Base-by-base conservation (phyloP, 2,888 invertebrate species). In the Branchellion lobata region DNA sequence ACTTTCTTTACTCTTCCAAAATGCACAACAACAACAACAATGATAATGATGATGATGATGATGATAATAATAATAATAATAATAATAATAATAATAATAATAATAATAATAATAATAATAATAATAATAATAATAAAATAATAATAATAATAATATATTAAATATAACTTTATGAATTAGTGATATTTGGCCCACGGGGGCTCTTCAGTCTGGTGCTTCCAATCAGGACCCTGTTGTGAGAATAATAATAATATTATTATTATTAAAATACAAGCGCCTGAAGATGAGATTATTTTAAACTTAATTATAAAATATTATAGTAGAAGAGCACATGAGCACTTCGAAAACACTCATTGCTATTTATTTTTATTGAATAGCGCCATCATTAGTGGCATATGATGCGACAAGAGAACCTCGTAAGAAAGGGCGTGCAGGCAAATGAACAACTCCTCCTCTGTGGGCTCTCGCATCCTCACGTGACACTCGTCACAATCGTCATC, bases 401-500 rank as follows among this genome's bases (percentile, higher is more conserved):
- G n/a, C n/a, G n/a, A n/a, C n/a, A n/a, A n/a, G n/a, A n/a, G n/a
- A n/a, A 86, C 86, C 83, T 85, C 83, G 80, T 88, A 88, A 31
- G 82, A 83, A 78, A 87, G 84, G 40, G 96, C 96, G 88, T 97
- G 97, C 69, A 97, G 91, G 88, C 94, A 97, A 94, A 97, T 95
- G 84, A 96, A 92, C 81, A 97, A 91, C 88, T 96, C 95, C 83
- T 93, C 91, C 0, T 94, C 94, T 82, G 93, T 91, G 0, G 97
- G 96, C 88, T 97, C 96, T 83, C 93, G 90, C 89, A 94, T 96
- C 81, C 93, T 91, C 80, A 94, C 93, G 88, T 94, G 94, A 88
- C 96, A 97, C 88, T 95, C 94, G 87, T 93, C 93, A 89, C 96
- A 97, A 87, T 94, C 92, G 57, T 92, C 92, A 87, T 96, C 95